A percentile compares a stretch with the other conserved stretches of the same genome.
Evolutionary conservation across 2,888 invertebrate genomes (phyloP).

Genomic region (Anagyrus pseudococci): DNA sequence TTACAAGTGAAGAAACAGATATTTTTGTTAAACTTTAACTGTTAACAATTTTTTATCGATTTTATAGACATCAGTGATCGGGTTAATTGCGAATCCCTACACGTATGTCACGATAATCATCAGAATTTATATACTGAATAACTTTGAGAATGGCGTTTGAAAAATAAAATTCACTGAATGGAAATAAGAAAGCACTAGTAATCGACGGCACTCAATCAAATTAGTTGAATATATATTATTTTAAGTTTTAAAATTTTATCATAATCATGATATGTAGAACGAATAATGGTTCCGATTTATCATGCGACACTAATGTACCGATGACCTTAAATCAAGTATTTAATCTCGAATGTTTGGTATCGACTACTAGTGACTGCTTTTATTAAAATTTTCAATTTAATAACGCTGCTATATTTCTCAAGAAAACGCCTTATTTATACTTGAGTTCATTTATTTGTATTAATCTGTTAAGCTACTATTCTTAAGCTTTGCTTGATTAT

Average conservation of each 20-base stretch:
- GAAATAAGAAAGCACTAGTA: slow-evolving; percentile 6
- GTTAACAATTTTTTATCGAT: background rate
- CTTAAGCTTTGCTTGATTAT: too few species aligned
- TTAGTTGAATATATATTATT: too few species aligned
- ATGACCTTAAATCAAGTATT: background rate
- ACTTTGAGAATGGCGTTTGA: background rate
- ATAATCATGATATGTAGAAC: too few species aligned
- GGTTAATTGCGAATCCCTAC: too few species aligned
- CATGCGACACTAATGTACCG: too few species aligned
- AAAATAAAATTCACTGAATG: background rate
- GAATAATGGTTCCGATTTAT: too few species aligned
- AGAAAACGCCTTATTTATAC: background rate
- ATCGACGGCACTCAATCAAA: slow-evolving; percentile 1
- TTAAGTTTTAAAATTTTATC: too few species aligned
- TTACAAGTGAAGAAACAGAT: background rate
- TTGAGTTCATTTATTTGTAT: slow-evolving; percentile 1
- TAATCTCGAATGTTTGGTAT: background rate
- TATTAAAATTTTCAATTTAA: background rate
- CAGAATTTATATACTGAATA: background rate
- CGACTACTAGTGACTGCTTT: background rate
- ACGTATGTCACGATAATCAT: background rate
- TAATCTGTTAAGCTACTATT: too few species aligned
- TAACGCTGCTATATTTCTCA: background rate
- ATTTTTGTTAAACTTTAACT: background rate
- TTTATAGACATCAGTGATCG: too few species aligned